Conservation (phyloP, 2,797 vertebrate genomes). For the Denticeps clupeoides region DNA sequence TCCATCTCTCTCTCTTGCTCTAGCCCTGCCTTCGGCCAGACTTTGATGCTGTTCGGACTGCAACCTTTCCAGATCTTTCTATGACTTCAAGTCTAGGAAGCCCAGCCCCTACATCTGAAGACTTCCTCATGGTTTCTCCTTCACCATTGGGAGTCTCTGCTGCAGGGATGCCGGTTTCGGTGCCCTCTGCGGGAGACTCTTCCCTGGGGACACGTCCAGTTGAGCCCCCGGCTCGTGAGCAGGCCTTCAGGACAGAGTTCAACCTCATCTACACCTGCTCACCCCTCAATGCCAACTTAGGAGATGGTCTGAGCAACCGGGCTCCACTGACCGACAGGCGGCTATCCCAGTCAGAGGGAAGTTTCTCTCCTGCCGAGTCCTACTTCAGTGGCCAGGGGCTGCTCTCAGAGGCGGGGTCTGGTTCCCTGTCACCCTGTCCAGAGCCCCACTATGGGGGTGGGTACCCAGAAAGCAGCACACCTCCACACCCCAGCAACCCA, state of each 20-base stretch:
- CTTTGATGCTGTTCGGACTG: constrained; percentile 59
- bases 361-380: constrained; percentile 80
- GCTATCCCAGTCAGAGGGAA: constrained; percentile 70
- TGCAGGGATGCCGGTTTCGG: constrained; percentile 42
- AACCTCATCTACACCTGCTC: constrained; percentile 98
- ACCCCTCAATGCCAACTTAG: constrained; percentile 86
- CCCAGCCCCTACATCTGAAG: constrained; percentile 62
- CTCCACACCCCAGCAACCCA: constrained; percentile 78
- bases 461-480: constrained; percentile 68
- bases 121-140: constrained; percentile 50
- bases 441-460: constrained; percentile 66
- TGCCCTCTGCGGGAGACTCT: constrained; percentile 61
- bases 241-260: constrained; percentile 96
- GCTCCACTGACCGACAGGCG: constrained; percentile 67
- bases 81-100: constrained; percentile 70
- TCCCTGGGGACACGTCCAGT: constrained; percentile 50
- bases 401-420: constrained; percentile 66
- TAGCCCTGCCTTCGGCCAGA: constrained; percentile 80
- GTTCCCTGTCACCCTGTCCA: constrained; percentile 73
- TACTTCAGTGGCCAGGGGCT: constrained; percentile 77
- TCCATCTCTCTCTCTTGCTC: constrained; percentile 6
- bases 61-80: constrained; percentile 65
- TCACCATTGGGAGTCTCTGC: constrained; percentile 33
- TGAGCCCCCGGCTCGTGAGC: constrained; percentile 57
- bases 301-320: constrained; percentile 52